phyloP scores from a whole-genome alignment of 2,797 vertebrate genomes.

The Tauraco hartlaubi region DNA sequence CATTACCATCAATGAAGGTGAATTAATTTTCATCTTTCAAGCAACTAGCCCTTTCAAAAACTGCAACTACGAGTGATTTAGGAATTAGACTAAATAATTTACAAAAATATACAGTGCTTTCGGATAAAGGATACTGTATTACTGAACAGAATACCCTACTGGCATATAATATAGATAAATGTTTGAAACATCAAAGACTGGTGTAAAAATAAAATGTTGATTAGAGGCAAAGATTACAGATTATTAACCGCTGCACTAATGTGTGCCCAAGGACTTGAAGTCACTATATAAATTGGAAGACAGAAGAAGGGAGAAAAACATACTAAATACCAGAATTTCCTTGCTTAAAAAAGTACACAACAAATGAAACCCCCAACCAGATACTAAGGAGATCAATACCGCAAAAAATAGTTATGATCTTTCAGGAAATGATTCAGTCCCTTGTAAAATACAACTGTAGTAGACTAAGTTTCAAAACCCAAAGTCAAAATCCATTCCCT shows the following conservation, averaged over 20 bases:
- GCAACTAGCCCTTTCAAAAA: background rate
- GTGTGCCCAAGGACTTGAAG: background rate
- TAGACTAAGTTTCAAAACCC: background rate
- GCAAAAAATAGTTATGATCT: background rate
- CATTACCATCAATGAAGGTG: background rate
- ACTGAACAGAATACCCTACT: background rate
- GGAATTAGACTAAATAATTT: background rate
- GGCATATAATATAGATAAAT: background rate
- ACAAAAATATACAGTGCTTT: background rate
- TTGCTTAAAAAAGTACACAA: background rate
- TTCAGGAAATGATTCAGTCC: background rate
- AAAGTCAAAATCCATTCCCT: background rate
- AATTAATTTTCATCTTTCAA: slow-evolving; percentile 38
- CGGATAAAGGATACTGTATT: background rate
- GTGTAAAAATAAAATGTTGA: background rate
- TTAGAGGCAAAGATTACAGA: background rate
- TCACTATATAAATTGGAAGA: background rate
- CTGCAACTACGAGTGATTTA: background rate
- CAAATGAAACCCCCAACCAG: background rate
- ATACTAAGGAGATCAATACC: background rate
- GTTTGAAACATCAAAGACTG: background rate
- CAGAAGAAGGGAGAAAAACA: background rate
- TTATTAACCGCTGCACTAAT: background rate
- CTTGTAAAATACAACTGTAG: background rate
- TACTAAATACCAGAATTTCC: background rate